Evolutionary conservation across 2,797 vertebrate species (phyloP).

Genomic region (Pteronotus mesoamericanus): DNA sequence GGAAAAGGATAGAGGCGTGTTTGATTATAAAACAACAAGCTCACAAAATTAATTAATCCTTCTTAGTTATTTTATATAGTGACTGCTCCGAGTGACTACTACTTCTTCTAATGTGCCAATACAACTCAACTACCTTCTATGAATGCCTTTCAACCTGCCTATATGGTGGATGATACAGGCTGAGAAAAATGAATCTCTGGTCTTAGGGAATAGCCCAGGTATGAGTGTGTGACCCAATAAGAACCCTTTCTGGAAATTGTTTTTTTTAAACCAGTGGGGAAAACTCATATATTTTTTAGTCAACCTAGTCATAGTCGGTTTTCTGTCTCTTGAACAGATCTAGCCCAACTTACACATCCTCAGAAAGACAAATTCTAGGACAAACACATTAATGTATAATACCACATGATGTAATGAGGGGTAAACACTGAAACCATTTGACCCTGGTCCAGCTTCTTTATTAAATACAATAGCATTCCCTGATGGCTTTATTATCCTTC

Average conservation of each 20-base stretch:
- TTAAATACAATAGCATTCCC: constrained; percentile 26
- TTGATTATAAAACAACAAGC: background rate
- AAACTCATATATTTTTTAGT: background rate
- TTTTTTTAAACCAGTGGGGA: background rate
- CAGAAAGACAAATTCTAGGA: background rate
- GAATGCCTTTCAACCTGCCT: background rate
- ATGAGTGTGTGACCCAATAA: background rate
- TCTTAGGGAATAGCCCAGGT: background rate
- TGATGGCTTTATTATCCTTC: background rate
- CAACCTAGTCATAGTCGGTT: background rate
- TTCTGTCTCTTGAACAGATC: constrained; percentile 15
- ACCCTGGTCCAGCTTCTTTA: background rate
- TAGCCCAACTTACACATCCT: background rate
- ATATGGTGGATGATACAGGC: background rate
- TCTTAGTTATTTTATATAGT: background rate
- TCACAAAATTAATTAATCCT: background rate
- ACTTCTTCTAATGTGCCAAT: background rate
- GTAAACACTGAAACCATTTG: background rate
- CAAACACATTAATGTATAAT: background rate
- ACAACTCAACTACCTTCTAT: background rate
- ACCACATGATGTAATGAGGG: background rate
- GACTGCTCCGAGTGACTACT: background rate
- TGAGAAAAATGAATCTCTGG: background rate
- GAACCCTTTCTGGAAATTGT: background rate
- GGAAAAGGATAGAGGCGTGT: background rate